phyloP scores from a whole-genome alignment of 2,888 invertebrate species.

The Galerucella calmariensis region DNA sequence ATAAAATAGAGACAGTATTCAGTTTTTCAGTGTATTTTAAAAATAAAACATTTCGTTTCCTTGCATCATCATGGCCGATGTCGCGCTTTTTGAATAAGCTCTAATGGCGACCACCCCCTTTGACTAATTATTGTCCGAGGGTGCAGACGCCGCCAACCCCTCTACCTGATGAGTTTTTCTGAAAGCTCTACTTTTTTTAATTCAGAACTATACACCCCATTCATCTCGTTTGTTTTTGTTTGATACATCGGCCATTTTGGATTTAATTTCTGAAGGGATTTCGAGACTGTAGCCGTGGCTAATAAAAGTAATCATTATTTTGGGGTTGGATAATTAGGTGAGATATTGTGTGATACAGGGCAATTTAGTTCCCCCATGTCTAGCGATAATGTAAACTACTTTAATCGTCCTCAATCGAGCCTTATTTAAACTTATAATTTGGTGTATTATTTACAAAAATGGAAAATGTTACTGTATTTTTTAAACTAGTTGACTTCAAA shows the following conservation, averaged over 20 bases:
- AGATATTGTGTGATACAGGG: constrained; percentile 16
- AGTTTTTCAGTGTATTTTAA: background rate
- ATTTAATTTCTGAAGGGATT: constrained; percentile 21
- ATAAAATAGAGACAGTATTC: too few relatives aligned
- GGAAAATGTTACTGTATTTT: too few relatives aligned
- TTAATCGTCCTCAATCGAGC: constrained; percentile 1
- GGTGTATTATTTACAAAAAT: background rate
- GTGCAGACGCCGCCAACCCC: constrained; percentile 54
- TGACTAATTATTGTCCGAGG: constrained; percentile 65
- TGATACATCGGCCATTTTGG: constrained; percentile 46
- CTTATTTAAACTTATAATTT: background rate
- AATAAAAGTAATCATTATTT: constrained; percentile 26
- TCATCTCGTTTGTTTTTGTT: constrained; percentile 44
- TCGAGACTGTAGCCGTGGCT: constrained; percentile 10
- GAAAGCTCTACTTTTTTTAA: constrained; percentile 44
- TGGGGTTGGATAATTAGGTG: constrained; percentile 30
- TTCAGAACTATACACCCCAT: constrained; percentile 41
- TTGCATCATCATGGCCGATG: constrained; percentile 56
- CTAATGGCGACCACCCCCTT: constrained; percentile 57
- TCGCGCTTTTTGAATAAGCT: constrained; percentile 38
- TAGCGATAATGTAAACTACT: background rate
- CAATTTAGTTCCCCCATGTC: constrained; percentile 15
- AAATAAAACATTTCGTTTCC: constrained; percentile 10
- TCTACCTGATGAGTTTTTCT: constrained; percentile 39
- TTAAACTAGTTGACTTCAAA: too few relatives aligned